phyloP scores from a whole-genome alignment of 2,888 invertebrate species.

The Drosophila anceps region DNA sequence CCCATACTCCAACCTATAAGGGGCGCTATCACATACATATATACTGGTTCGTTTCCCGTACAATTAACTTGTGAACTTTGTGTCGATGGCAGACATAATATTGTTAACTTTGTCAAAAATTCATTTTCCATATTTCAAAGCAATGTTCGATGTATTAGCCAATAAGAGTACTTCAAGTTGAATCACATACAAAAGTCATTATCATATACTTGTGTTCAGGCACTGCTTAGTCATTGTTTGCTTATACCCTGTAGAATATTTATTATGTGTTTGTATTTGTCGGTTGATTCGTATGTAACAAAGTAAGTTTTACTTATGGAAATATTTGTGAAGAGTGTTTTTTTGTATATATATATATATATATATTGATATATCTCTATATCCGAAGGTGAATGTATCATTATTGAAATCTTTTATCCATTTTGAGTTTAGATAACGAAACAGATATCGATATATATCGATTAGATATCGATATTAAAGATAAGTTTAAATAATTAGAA shows the following conservation, averaged over 20 bases:
- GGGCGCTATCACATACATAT: constrained; percentile 6
- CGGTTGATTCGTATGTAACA: not conserved
- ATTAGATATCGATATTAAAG: no score
- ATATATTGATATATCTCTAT: no score
- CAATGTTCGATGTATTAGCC: not conserved
- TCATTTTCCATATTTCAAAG: constrained; percentile 5
- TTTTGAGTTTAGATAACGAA: no score
- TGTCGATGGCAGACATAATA: constrained; percentile 4
- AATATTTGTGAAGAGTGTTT: no score
- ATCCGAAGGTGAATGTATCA: no score
- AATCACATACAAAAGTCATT: not conserved
- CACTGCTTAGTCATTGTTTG: not conserved
- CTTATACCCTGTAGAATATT: not conserved
- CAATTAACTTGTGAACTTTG: constrained; percentile 12
- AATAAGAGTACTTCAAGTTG: not conserved
- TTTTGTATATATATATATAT: no score
- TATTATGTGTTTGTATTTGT: not conserved
- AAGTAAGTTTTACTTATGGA: no score
- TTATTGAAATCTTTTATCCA: no score
- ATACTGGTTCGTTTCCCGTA: not conserved
- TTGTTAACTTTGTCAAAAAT: constrained; percentile 11
- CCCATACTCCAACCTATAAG: not conserved
- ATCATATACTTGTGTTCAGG: no score
- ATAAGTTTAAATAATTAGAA: not conserved
- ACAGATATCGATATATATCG: not conserved